Evolutionary conservation across 1,140 invertebrate species (phyloP).

Genomic region (Eupeodes corollae): DNA sequence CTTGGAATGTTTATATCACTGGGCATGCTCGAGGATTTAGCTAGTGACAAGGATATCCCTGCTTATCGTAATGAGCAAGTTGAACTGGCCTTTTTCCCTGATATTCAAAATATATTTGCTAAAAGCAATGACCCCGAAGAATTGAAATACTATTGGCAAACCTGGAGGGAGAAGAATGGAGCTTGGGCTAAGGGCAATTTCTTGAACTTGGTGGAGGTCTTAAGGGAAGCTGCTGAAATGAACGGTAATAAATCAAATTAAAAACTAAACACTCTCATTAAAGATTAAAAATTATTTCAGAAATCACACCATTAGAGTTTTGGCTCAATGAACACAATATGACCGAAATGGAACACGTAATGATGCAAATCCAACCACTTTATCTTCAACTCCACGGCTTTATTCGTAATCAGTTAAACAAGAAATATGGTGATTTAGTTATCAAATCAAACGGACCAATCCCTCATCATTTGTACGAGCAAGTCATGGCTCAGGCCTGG

Average conservation of each 20-base stretch:
- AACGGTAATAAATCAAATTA: no score
- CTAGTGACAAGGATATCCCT: conserved; percentile 31
- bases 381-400: conserved; percentile 83
- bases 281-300: no score
- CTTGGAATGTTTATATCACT: conserved; percentile 25
- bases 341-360: conserved; percentile 35
- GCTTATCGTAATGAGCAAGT: conserved; percentile 10
- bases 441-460: conserved; percentile 63
- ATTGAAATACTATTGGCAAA: conserved; percentile 31
- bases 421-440: conserved; percentile 58
- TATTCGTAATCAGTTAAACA: conserved; percentile 57
- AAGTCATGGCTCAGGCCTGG: conserved; percentile 31
- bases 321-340: conserved; percentile 14
- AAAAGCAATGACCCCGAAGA: conserved; percentile 23
- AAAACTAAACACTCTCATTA: no score
- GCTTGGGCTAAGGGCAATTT: conserved; percentile 31
- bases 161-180: conserved; percentile 30
- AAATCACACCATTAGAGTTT: conserved; percentile 23
- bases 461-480: conserved; percentile 71
- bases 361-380: conserved; percentile 59
- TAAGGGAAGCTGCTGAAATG: no score
- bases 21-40: conserved; percentile 20
- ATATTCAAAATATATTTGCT: conserved; percentile 30
- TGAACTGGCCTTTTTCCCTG: conserved; percentile 23
- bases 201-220: background rate